Percentiles rank a stretch among this genome's conserved stretches.
phyloP scores from a whole-genome alignment of 2,113 vertebrate genomes.

The Micronycteris hirsuta region DNA sequence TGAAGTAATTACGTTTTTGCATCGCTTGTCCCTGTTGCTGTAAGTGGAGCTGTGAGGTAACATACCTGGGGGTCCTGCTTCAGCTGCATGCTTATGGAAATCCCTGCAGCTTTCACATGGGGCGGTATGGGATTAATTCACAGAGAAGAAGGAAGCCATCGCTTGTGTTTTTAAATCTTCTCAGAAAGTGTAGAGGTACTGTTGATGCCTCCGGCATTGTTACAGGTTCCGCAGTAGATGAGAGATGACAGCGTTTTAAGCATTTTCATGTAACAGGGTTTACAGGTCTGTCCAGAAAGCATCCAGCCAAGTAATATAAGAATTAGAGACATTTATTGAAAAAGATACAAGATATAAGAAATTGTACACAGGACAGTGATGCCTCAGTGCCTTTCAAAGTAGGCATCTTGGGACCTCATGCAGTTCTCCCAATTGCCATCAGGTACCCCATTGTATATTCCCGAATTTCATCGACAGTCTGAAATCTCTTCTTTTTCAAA shows the following conservation, averaged over 20 bases:
- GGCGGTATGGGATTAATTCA: not conserved
- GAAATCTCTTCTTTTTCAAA: too few relatives aligned
- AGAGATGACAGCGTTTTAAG: not conserved
- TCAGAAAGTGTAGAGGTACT: not conserved
- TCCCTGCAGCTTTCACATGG: not conserved
- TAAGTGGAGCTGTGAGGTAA: not conserved
- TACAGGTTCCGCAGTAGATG: not conserved
- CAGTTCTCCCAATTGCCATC: too few relatives aligned
- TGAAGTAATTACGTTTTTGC: slow-evolving; percentile 16
- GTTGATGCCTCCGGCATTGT: not conserved
- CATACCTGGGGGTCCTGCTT: not conserved
- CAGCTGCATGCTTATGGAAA: not conserved
- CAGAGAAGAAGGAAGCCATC: not conserved
- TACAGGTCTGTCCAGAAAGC: too few relatives aligned
- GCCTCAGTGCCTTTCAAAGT: too few relatives aligned
- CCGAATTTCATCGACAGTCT: too few relatives aligned
- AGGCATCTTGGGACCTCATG: too few relatives aligned
- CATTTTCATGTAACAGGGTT: not conserved
- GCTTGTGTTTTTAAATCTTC: not conserved
- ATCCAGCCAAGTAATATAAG: too few relatives aligned
- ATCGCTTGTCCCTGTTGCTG: not conserved
- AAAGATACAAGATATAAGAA: too few relatives aligned
- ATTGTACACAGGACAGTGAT: too few relatives aligned
- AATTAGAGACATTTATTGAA: too few relatives aligned
- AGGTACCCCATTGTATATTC: too few relatives aligned